Evolutionary conservation across 1,140 invertebrate species (phyloP), one percentile per base, ranked within the genome.

Genomic region (Cotesia typhae): DNA sequence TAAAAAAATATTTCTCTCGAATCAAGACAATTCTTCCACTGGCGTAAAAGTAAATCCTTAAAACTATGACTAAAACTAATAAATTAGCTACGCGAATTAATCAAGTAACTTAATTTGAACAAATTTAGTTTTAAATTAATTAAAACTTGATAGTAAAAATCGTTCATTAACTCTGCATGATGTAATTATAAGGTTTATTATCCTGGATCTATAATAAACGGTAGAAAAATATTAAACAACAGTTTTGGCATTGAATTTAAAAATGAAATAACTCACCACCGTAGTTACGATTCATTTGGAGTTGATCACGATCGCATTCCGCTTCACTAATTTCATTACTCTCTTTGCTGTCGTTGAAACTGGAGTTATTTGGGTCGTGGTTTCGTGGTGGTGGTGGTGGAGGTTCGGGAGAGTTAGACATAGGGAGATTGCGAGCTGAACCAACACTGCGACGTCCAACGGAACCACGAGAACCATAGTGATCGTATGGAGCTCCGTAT

Each of bases 321-420:
- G 94, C 94, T 88, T 96, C 95, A 81, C 94, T 96, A 83, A 95
- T 95, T 86, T 96, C 94, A 87, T 96, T 96, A 85, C 94, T 95
- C 81, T 95, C 94, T 87, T 95, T 96, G 81, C 93, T 95, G 82
- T 95, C 94, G 85, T 96, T 95, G 87, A 94, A 95, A 73, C 92
- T 93, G 53, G 91, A 92, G 77, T 90, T 90, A 80, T 89, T 91
- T 77, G 89, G 91, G 78, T 92, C 92, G 79, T 92, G 92, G 82
- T 91, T 93, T 77, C 91, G 89, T 67, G 91, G 93, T 59, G 90
- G 93, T 80, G 94, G 94, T 89, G 93, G 93, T 75, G 94, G 94
- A 47, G 94, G 94, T 88, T 95, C 94, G 68, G 94, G 94, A 41
- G 92, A 93, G 60, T 88, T 87, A 63, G 88, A 91, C 67, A 90